These are phyloP conservation scores for Lepeophtheirus nordmannii DNA, from an alignment of 2,888 invertebrate genomes.

Conservation along the genomic window DNA sequence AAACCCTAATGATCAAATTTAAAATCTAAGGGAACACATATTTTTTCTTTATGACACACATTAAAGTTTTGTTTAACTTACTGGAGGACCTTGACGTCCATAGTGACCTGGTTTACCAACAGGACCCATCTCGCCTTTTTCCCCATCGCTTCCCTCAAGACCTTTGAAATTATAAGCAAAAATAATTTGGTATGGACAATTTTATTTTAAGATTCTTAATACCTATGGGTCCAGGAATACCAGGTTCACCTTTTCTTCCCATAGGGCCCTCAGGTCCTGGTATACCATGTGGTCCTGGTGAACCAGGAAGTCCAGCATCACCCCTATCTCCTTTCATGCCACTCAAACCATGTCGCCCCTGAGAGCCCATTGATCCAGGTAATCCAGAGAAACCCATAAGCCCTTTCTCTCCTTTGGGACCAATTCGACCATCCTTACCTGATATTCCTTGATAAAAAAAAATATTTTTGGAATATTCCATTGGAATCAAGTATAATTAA, in stretches of 20 bases:
- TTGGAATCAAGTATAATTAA: neutral
- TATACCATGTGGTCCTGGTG: neutral
- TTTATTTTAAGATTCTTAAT: neutral
- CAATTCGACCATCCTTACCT: neutral
- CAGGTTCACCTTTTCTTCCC: neutral
- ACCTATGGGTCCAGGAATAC: neutral
- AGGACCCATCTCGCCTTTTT: neutral
- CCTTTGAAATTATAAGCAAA: neutral
- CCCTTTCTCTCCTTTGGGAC: neutral
- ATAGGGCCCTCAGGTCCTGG: neutral
- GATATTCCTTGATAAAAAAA: neutral
- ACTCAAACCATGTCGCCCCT: neutral
- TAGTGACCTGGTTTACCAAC: neutral
- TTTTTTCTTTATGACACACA: too few relatives aligned
- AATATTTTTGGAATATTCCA: neutral
- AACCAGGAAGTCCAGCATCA: neutral
- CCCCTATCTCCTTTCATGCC: slow-evolving; percentile 1
- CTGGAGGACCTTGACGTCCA: neutral
- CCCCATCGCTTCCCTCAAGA: neutral
- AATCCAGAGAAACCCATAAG: neutral
- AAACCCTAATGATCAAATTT: neutral
- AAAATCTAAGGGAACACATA: neutral
- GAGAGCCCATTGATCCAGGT: neutral
- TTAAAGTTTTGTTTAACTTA: neutral
- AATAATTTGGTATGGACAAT: too few relatives aligned